These are phyloP conservation scores for Pterostichus madidus DNA, from an alignment of 2,888 invertebrate species.

Conservation along the genomic window DNA sequence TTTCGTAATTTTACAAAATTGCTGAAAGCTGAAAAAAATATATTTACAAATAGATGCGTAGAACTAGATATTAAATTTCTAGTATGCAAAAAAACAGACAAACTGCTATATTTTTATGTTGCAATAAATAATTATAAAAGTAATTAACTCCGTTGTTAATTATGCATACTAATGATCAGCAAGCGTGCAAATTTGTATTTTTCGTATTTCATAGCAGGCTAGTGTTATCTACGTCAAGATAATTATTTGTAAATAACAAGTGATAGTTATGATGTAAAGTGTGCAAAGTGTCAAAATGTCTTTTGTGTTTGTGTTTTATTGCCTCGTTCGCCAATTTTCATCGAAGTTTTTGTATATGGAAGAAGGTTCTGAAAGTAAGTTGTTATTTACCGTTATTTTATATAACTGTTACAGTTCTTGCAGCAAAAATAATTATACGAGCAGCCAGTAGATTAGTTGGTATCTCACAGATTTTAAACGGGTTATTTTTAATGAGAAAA, in stretches of 20 bases:
- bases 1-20: background rate
- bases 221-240: conserved; percentile 5
- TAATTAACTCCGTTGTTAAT: conserved; percentile 34
- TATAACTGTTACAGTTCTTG: conserved; percentile 46
- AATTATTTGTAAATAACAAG: conserved; percentile 36
- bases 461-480: conserved; percentile 50
- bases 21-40: conserved; percentile 2
- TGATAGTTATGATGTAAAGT: conserved; percentile 24
- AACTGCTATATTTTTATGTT: conserved; percentile 25
- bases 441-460: conserved; percentile 19
- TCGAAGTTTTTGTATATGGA: background rate
- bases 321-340: conserved; percentile 33
- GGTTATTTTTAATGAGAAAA: conserved; percentile 27
- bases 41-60: conserved; percentile 6
- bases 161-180: conserved; percentile 41
- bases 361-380: conserved; percentile 60
- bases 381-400: conserved; percentile 56
- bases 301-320: conserved; percentile 15
- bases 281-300: conserved; percentile 43
- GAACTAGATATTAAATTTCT: conserved; percentile 31
- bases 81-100: conserved; percentile 1
- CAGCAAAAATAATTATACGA: conserved; percentile 42
- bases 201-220: conserved; percentile 30
- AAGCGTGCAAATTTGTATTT: conserved; percentile 20
- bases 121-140: conserved; percentile 37